These are phyloP conservation scores for Maccullochella peelii DNA, from an alignment of 2,113 vertebrate species.

Conservation along the genomic window DNA sequence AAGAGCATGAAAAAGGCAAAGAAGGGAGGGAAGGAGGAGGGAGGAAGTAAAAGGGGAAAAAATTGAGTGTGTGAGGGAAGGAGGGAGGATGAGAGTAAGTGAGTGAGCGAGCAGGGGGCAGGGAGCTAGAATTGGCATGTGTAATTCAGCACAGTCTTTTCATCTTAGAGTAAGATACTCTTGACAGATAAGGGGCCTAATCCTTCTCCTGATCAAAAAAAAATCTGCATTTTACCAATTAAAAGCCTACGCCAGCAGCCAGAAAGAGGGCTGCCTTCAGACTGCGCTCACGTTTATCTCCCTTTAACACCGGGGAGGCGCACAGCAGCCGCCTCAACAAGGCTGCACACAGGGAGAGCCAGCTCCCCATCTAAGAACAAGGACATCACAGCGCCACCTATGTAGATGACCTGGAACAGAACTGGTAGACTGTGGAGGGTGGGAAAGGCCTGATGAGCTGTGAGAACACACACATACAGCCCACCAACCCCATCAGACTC, in stretches of 20 bases:
- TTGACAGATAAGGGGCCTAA: constrained; percentile 96
- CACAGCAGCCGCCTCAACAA: constrained; percentile 78
- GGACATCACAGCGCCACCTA: constrained; percentile 76
- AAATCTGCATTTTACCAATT: constrained; percentile 99
- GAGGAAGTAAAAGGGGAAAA: constrained; percentile 36
- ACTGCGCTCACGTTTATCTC: constrained; percentile 92
- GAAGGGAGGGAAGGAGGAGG: constrained; percentile 32
- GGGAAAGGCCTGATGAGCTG: constrained; percentile 35
- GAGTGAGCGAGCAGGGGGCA: constrained; percentile 61
- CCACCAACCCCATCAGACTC: constrained; percentile 27
- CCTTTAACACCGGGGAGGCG: constrained; percentile 89
- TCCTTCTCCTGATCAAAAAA: constrained; percentile 97
- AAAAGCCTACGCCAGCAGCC: constrained; percentile 93
- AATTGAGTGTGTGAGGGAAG: constrained; percentile 38
- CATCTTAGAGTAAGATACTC: constrained; percentile 98
- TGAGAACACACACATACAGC: constrained; percentile 61
- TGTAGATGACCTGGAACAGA: constrained; percentile 50
- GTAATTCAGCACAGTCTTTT: constrained; percentile 97
- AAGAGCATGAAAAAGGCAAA: constrained; percentile 52
- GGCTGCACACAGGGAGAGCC: constrained; percentile 44
- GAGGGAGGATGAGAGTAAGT: constrained; percentile 56
- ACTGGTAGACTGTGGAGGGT: constrained; percentile 15
- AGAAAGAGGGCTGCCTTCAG: constrained; percentile 86
- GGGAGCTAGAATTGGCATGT: constrained; percentile 89
- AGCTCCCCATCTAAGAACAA: constrained; percentile 76